Evolutionary conservation across 2,888 invertebrate species (phyloP), one percentile per base, ranked within the genome.

Genomic region (Silvanus unidentatus): DNA sequence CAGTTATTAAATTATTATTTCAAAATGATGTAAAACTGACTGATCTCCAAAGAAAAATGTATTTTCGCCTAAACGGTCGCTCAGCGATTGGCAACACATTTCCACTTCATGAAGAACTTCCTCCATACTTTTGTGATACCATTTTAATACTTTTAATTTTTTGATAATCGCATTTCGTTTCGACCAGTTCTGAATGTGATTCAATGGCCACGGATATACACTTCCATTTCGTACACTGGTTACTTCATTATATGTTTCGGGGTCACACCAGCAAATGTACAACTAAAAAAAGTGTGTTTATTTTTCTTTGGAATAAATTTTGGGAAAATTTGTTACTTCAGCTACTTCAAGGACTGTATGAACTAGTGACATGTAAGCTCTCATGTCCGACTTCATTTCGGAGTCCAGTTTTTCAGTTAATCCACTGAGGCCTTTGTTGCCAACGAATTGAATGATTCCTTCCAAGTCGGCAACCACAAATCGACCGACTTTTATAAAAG

Each of bases 151-250:
- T 51, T 80, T 82, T 8, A 98, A 73, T 50, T 84, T 77, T 51
- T 84, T 83, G 5, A 80, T 74, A 1, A 91, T 79, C 51, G 81
- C 74, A 55, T 77, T 75, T 35, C 86, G 76, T 64, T 93, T 94
- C 30, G 80, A 76, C 70, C 85, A 81, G 1, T 90, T 92, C 62
- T 95, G 80, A 28, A 93, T 72, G 63, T 81, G 75, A 65, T 88
- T 90, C 2, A 98, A 71, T 0, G 98, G 98, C 88, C 94, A 98
- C 0, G 94, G 91, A 73, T 91, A 93, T 2, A 91, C 89, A 0
- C 88, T 88, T 0, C 94, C 90, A 70, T 92, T 88, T 4, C 97
- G 78, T 0, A 81, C 79, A 48, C 83, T 84, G 0, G 97, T 97
- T 1, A 94, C 85, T 48, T 84, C 80, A 45, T 82, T 80, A 56